A percentile compares a stretch with the other conserved stretches of the same genome.
These are phyloP conservation scores for Dicentrarchus labrax DNA, from an alignment of 2,113 vertebrate genomes.

Conservation along the genomic window DNA sequence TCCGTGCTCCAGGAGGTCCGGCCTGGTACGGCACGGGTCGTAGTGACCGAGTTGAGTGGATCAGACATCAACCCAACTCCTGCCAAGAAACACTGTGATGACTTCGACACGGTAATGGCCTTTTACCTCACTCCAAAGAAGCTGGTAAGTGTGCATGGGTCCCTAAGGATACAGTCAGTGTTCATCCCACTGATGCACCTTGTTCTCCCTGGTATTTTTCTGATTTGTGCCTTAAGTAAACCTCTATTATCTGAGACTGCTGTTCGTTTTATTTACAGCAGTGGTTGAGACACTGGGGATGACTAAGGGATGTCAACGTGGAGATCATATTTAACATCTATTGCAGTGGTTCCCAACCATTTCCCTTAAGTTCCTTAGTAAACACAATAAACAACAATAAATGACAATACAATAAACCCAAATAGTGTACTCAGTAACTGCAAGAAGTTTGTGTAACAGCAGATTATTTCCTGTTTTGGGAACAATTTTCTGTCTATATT, in stretches of 20 bases:
- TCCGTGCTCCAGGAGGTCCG: conserved; percentile 29
- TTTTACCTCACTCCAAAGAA: conserved; percentile 86
- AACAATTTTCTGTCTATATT: too few relatives aligned
- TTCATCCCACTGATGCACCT: not conserved
- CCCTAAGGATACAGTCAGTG: not conserved
- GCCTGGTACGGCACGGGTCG: conserved; percentile 78
- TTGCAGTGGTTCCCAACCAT: not conserved
- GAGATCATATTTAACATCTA: not conserved
- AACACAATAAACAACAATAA: too few relatives aligned
- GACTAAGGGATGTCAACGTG: not conserved
- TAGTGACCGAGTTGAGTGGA: conserved; percentile 85
- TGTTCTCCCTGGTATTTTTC: not conserved
- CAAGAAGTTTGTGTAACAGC: too few relatives aligned
- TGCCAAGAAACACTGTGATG: conserved; percentile 55
- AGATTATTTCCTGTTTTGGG: too few relatives aligned
- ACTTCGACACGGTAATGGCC: conserved; percentile 72
- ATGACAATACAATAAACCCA: too few relatives aligned
- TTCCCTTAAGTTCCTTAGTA: too few relatives aligned
- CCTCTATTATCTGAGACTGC: not conserved
- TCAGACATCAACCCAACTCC: conserved; percentile 86
- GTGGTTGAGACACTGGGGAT: not conserved
- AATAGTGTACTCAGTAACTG: too few relatives aligned
- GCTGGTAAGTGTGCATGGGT: conserved; percentile 80
- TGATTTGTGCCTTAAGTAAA: not conserved
- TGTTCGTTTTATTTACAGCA: not conserved